Conservation (phyloP, 2,113 vertebrate genomes). For the Silurus glanis region DNA sequence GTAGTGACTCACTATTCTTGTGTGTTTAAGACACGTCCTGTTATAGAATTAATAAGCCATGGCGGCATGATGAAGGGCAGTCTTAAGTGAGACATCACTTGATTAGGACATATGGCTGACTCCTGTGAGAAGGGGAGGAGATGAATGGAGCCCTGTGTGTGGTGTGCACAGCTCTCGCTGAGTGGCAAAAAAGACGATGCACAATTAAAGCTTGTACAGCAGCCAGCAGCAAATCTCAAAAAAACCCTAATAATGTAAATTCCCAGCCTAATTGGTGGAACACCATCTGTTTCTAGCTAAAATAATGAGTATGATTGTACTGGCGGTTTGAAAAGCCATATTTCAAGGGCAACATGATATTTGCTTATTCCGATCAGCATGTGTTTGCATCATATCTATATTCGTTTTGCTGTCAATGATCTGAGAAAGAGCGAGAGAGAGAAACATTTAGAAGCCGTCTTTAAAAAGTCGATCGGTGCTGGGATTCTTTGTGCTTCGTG, state of each 20-base stretch:
- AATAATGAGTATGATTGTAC: slow-evolving; percentile 69
- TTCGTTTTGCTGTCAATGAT: slow-evolving; percentile 9
- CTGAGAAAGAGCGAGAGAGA: not conserved
- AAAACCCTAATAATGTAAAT: slow-evolving; percentile 71
- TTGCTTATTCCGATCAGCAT: slow-evolving; percentile 37
- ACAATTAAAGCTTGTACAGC: slow-evolving; percentile 35
- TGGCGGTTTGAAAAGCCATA: slow-evolving; percentile 55
- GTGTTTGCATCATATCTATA: slow-evolving; percentile 32
- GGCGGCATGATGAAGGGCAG: not conserved
- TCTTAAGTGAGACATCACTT: slow-evolving; percentile 28
- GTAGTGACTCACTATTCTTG: not conserved
- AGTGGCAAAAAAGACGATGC: slow-evolving; percentile 46
- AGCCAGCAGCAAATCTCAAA: slow-evolving; percentile 64
- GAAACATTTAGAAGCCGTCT: slow-evolving; percentile 20
- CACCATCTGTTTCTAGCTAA: slow-evolving; percentile 73
- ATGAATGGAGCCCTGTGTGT: slow-evolving; percentile 44
- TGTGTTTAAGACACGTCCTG: not conserved
- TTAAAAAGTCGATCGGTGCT: slow-evolving; percentile 21
- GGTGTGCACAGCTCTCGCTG: slow-evolving; percentile 51
- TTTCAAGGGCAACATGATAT: slow-evolving; percentile 50
- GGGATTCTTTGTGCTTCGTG: slow-evolving; percentile 27
- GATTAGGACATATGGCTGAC: slow-evolving; percentile 44
- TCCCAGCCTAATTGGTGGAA: slow-evolving; percentile 68
- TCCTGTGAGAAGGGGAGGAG: slow-evolving; percentile 33
- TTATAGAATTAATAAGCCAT: not conserved